Base-by-base conservation (phyloP, 2,113 vertebrate species). In the Corythoichthys intestinalis region DNA sequence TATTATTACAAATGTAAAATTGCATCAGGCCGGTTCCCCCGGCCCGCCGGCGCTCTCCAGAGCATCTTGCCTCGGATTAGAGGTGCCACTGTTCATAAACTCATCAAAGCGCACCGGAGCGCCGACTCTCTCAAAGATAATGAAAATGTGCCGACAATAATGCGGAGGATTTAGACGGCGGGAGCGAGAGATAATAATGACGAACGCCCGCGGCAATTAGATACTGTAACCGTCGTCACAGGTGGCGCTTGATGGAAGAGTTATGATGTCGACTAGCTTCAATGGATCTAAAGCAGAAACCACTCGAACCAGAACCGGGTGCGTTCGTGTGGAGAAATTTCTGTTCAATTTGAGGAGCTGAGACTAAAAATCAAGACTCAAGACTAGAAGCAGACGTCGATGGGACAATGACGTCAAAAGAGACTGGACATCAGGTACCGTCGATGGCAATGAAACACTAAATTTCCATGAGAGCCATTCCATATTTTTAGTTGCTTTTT, bases 1-100 rank as follows among this genome's bases (percentile, higher is more conserved):
- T 86, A 86, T 89, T 86, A 82, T 88, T 85, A 83, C 86, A 78
- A 74, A 86, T 85, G 85, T 82, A 78, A 78, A 86, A 87, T 87
- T 82, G 79, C 83, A 87, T 85, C 77, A 82, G 82, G 71, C 63
- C 9, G 72, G 56, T 58, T 80, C 84, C 81, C 79, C 78, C 60
- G 9, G 75, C 76, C 76, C 67, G 82, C 78, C 6, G 71, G 13
- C 53, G 37, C 67, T 74, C 82, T 89, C 88, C 46, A 79, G 82
- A 89, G 85, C 82, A 66, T 86, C 82, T 81, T 78, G 78, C 70
- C 35, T 70, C 71, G 67, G 83, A 88, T 87, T 86, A 83, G 82
- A 88, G 85, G 79, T 87, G 86, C 82, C 83, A 87, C 78, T 78
- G 86, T 76, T 89, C 86, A 86, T 87, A 83, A 86, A 87, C 80